These are phyloP conservation scores for Styela clava DNA, from an alignment of 23 tunicate species.

Conservation along the genomic window DNA sequence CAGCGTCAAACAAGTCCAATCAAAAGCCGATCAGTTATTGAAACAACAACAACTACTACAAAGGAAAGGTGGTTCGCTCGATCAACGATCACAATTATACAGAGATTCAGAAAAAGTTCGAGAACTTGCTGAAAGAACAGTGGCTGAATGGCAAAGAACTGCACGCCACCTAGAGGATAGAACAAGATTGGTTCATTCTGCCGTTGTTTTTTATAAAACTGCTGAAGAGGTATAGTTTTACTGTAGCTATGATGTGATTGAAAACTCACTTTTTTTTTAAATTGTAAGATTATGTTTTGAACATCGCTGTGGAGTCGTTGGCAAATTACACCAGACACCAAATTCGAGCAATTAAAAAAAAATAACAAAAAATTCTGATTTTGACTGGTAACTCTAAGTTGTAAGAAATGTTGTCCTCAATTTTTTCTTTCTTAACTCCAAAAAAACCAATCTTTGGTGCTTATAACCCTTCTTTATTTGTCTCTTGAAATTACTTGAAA, in stretches of 20 bases:
- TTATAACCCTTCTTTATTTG: too few species aligned
- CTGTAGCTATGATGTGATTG: background rate
- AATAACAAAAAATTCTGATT: too few species aligned
- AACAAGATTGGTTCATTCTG: conserved; percentile 37
- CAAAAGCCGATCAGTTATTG: conserved; percentile 27
- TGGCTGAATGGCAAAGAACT: conserved; percentile 56
- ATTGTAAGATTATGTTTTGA: too few species aligned
- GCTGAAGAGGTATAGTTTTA: conserved; percentile 57
- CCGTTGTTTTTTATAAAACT: conserved; percentile 66
- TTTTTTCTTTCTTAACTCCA: too few species aligned
- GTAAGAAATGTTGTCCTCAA: too few species aligned
- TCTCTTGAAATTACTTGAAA: too few species aligned
- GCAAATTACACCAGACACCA: too few species aligned
- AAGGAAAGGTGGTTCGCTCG: conserved; percentile 16
- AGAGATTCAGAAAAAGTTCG: conserved; percentile 22
- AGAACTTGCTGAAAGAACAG: conserved; percentile 13
- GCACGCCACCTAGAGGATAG: conserved; percentile 76
- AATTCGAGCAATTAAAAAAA: too few species aligned
- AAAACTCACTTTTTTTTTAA: too few species aligned
- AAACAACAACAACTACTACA: conserved; percentile 18
- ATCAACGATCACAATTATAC: conserved; percentile 9
- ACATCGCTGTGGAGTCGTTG: too few species aligned
- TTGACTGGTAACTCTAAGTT: too few species aligned
- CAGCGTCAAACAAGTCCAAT: conserved; percentile 29
- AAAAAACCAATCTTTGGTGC: too few species aligned